These are phyloP conservation scores for Campylomormyrus tamandua DNA, from an alignment of 2,113 vertebrate genomes.

Conservation along the genomic window DNA sequence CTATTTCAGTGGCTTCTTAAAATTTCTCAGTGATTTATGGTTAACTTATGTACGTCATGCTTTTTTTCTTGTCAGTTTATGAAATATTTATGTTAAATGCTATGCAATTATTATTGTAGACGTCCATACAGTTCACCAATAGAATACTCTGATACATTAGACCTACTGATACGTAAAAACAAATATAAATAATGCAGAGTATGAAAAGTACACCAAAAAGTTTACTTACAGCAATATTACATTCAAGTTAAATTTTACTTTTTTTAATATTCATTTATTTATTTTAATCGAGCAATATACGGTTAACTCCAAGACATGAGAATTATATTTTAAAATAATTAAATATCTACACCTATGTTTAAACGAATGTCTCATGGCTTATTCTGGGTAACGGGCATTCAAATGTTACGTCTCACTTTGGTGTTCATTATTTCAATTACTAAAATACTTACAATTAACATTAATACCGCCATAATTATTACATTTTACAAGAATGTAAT, in stretches of 20 bases:
- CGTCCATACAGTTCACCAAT: not conserved
- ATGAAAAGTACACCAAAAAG: not conserved
- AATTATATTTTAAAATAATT: not conserved
- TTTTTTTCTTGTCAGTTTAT: constrained; percentile 14
- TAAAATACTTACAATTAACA: not conserved
- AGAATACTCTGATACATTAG: not conserved
- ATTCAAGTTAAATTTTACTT: not conserved
- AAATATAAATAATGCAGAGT: not conserved
- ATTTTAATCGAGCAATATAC: not conserved
- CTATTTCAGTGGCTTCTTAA: not conserved
- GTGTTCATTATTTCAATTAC: not conserved
- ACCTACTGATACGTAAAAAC: not conserved
- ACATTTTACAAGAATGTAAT: not conserved
- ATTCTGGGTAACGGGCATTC: not conserved
- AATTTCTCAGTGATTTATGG: not conserved
- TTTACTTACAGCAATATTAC: not conserved
- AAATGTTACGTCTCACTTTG: not conserved
- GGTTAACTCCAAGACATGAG: not conserved
- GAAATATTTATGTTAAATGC: constrained; percentile 4
- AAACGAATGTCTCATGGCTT: not conserved
- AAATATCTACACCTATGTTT: not conserved
- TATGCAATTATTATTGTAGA: not conserved
- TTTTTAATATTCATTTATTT: not conserved
- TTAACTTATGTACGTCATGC: not conserved
- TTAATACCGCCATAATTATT: not conserved